Percentiles rank a stretch among this genome's conserved stretches.
phyloP scores from a whole-genome alignment of 2,888 invertebrate species.

The Octodonta nipae region DNA sequence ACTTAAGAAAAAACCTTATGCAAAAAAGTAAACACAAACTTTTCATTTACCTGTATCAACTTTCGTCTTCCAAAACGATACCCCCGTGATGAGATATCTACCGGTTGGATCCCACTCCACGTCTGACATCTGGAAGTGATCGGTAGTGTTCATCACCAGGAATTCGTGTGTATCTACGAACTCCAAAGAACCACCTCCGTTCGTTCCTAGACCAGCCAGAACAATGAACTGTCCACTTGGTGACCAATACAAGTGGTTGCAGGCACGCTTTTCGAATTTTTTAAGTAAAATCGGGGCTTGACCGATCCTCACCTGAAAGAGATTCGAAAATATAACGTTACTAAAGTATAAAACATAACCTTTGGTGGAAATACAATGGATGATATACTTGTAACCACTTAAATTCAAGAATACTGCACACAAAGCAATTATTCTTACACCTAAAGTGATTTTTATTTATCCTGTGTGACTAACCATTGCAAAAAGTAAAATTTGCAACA shows the following conservation, averaged over 20 bases:
- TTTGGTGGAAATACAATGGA: no score
- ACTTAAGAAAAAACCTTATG: slow-evolving; percentile 1
- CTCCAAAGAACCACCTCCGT: slow-evolving; percentile 83
- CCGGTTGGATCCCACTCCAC: slow-evolving; percentile 99
- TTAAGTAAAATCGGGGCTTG: slow-evolving; percentile 79
- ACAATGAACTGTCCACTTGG: slow-evolving; percentile 92
- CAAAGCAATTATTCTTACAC: no score
- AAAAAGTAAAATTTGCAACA: no score
- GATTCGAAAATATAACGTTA: no score
- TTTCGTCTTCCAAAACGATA: slow-evolving; percentile 91
- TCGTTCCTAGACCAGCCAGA: slow-evolving; percentile 71
- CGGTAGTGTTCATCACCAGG: slow-evolving; percentile 83
- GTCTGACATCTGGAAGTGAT: slow-evolving; percentile 85
- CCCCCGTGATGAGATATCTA: slow-evolving; percentile 87
- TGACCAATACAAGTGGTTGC: slow-evolving; percentile 91
- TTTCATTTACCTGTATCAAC: slow-evolving; percentile 49
- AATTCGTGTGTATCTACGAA: slow-evolving; percentile 94
- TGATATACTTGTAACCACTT: no score
- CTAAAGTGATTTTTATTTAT: no score
- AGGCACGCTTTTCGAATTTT: slow-evolving; percentile 76
- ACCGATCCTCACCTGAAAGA: no score
- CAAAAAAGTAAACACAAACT: slow-evolving; percentile 1
- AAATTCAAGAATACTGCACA: no score
- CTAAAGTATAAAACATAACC: no score
- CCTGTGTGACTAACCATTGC: no score